Conservation (phyloP, 2,888 invertebrate genomes). For the Malthinus flaveolus region DNA sequence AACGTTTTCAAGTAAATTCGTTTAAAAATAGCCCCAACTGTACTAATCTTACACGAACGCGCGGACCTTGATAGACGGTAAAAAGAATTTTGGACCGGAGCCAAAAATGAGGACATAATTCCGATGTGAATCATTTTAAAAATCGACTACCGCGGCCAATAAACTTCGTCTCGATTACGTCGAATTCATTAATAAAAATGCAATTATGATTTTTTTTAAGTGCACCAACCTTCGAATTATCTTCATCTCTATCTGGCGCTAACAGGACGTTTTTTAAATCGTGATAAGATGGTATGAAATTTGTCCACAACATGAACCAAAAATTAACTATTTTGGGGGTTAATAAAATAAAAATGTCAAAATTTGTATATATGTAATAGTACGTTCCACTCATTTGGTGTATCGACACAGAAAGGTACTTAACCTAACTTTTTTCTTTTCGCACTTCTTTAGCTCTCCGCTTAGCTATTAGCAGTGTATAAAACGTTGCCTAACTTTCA, state of each 20-base stretch:
- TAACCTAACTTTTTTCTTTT: too few species aligned
- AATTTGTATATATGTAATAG: too few species aligned
- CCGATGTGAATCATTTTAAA: constrained; percentile 29
- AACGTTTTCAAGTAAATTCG: constrained; percentile 1
- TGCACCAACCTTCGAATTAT: constrained; percentile 33
- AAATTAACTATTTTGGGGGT: too few species aligned
- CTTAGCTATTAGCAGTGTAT: too few species aligned
- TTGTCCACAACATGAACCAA: too few species aligned
- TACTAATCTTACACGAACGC: neutral
- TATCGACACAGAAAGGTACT: too few species aligned
- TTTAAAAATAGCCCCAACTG: neutral
- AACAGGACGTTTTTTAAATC: constrained; percentile 28
- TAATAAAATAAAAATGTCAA: too few species aligned
- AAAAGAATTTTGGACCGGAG: constrained; percentile 31
- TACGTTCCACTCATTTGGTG: too few species aligned
- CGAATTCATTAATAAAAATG: neutral
- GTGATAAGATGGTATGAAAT: constrained; percentile 1
- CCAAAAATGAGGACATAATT: constrained; percentile 30
- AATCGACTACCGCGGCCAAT: constrained; percentile 31
- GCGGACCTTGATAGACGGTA: constrained; percentile 23
- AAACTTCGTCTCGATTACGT: constrained; percentile 12
- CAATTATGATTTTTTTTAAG: neutral
- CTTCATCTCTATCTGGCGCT: constrained; percentile 31
- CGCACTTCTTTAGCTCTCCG: too few species aligned
- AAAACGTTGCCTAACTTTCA: too few species aligned